These are phyloP conservation scores for Petrolisthes cinctipes DNA, from an alignment of 2,888 invertebrate species.

Conservation along the genomic window DNA sequence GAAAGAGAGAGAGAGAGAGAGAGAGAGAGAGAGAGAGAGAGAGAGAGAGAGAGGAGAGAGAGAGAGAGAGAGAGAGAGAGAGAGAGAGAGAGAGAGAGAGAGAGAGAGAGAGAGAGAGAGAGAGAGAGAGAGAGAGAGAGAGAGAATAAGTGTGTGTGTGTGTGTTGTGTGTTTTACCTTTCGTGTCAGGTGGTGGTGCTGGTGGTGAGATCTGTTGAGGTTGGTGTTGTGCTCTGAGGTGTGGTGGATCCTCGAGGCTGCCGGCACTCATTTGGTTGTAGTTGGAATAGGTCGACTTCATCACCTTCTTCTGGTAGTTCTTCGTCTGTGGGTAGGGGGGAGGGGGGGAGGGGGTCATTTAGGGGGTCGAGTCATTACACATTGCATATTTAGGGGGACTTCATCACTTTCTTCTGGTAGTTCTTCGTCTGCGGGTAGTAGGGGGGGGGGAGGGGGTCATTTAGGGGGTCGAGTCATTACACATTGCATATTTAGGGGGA, in stretches of 20 bases:
- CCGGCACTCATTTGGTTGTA: constrained; percentile 55
- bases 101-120: background rate
- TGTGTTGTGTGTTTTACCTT: constrained; percentile 43
- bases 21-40: background rate
- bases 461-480: background rate
- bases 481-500: too few relatives aligned
- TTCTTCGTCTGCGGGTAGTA: background rate
- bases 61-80: background rate
- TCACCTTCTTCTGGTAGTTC: constrained; percentile 65
- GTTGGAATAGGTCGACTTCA: constrained; percentile 64
- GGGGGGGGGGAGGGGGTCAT: background rate
- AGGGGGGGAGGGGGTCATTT: background rate
- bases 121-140: background rate
- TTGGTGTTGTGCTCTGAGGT: constrained; percentile 8
- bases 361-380: background rate
- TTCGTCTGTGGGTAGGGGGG: constrained; percentile 42
- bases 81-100: background rate
- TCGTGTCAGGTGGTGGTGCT: constrained; percentile 34
- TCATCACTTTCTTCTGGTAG: background rate
- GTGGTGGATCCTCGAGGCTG: constrained; percentile 46
- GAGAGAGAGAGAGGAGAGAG: background rate
- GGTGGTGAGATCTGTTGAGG: constrained; percentile 39
- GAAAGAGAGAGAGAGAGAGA: background rate
- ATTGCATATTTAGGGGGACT: too few relatives aligned
- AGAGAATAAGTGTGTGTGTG: background rate